phyloP scores from a whole-genome alignment of 2,888 invertebrate genomes.

The Oithona nana region DNA sequence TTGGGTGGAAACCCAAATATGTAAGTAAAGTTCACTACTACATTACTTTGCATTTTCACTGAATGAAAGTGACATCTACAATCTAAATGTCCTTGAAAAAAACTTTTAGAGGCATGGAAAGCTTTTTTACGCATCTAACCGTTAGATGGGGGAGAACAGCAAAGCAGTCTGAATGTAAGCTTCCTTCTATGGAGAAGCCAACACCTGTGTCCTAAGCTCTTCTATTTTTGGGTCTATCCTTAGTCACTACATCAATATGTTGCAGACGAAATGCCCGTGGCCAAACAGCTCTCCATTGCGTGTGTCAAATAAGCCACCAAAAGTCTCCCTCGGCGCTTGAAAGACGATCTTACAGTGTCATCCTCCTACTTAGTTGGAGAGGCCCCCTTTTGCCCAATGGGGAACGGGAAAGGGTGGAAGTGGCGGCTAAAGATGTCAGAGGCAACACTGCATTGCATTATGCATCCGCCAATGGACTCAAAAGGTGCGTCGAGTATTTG shows the following conservation, averaged over 20 bases:
- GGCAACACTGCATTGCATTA: constrained; percentile 46
- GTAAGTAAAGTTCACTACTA: too few species aligned
- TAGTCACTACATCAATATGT: too few species aligned
- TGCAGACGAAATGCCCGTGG: constrained; percentile 40
- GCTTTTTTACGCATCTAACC: too few species aligned
- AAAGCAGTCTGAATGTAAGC: too few species aligned
- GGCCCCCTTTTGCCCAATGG: constrained; percentile 35
- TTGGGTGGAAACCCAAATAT: constrained; percentile 43
- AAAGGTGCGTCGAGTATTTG: constrained; percentile 41
- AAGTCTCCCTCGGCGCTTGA: constrained; percentile 35
- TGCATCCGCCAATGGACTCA: constrained; percentile 41
- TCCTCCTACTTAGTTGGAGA: constrained; percentile 41
- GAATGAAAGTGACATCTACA: too few species aligned
- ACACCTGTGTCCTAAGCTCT: too few species aligned
- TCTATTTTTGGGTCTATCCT: too few species aligned
- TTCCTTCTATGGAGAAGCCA: too few species aligned
- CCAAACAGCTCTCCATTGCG: constrained; percentile 42
- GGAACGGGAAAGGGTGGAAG: constrained; percentile 37
- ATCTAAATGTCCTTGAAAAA: too few species aligned
- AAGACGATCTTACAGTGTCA: constrained; percentile 40
- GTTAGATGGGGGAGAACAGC: too few species aligned
- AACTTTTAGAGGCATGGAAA: too few species aligned
- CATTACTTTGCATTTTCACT: too few species aligned
- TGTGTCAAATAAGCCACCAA: constrained; percentile 33
- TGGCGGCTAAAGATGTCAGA: constrained; percentile 41